Percentiles rank a stretch among this genome's conserved stretches.
Evolutionary conservation across 2,113 vertebrate genomes (phyloP).

Genomic region (Mobula birostris): DNA sequence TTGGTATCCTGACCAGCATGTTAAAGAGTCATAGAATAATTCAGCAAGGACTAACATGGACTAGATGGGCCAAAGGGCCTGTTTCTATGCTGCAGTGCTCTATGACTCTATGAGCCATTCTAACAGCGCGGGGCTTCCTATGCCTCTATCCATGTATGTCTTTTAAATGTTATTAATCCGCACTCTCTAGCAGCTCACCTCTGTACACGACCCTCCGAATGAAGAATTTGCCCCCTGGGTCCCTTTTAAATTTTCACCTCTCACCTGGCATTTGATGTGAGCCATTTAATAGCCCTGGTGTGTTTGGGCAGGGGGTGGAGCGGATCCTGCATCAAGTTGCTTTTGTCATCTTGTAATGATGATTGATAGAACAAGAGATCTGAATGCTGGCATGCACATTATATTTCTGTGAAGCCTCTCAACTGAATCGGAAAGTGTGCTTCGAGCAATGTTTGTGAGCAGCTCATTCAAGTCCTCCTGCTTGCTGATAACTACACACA

Average conservation of each 20-base stretch:
- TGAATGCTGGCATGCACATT: not conserved
- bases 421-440: not conserved
- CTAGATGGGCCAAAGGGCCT: too few relatives aligned
- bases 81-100: too few relatives aligned
- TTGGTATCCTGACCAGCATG: not conserved
- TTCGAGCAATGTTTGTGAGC: not conserved
- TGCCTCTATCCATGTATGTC: too few relatives aligned
- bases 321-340: not conserved
- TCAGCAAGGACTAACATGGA: too few relatives aligned
- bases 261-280: not conserved
- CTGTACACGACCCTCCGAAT: too few relatives aligned
- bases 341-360: not conserved
- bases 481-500: not conserved
- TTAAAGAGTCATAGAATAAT: too few relatives aligned
- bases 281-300: not conserved
- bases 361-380: slow-evolving; percentile 4
- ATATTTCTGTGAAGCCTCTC: not conserved
- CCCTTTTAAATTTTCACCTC: too few relatives aligned
- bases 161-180: too few relatives aligned
- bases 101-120: too few relatives aligned
- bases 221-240: too few relatives aligned
- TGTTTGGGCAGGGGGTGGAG: not conserved
- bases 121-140: too few relatives aligned
- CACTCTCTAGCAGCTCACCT: too few relatives aligned
- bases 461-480: not conserved